Base-by-base conservation (phyloP, 2,888 invertebrate genomes). In the Oxystoma pomonae region DNA sequence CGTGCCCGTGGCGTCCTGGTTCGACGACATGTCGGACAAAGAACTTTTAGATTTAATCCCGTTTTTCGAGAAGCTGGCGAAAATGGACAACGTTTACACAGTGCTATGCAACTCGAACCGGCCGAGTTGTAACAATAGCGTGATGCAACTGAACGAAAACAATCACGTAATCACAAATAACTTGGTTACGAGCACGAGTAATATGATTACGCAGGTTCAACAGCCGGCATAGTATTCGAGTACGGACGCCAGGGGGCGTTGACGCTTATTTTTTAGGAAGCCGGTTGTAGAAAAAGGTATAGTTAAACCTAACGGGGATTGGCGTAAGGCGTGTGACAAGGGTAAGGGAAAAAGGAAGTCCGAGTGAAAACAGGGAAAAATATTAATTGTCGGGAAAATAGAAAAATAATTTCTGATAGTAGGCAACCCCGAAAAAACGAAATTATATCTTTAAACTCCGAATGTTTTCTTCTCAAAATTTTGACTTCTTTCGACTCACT, bases 1-100 rank as follows among this genome's bases (percentile, higher is more conserved):
- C 82, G 96, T 99, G 81, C 97, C 98, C 78, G 98, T 99, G 71
- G 94, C 95, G 79, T 98, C 98, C 71, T 99, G 99, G 99, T 99
- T 99, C 83, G 98, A 99, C 83, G 99, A 99, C 83, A 94, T 94
- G 88, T 90, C 91, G 77, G 99, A 99, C 83, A 92, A 94, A 67
- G 98, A 99, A 83, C 87, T 99, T 71, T 86, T 96, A 77, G 98
- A 99, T 84, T 86, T 99, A 80, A 92, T 99, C 81, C 98, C 98
- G 74, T 94, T 98, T 82, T 95, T 99, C 83, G 98, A 99, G 83
- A 93, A 94, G 81, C 86, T 99, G 74, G 94, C 96, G 83, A 94
- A 91, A 84, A 94, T 95, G 79, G 96, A 98, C 82, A 95, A 95
- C 85, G 96, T 98, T 72, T 98, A 96, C 84, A 92, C 92, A 80